Base-by-base conservation (phyloP, 2,113 vertebrate genomes). In the Dascyllus trimaculatus region DNA sequence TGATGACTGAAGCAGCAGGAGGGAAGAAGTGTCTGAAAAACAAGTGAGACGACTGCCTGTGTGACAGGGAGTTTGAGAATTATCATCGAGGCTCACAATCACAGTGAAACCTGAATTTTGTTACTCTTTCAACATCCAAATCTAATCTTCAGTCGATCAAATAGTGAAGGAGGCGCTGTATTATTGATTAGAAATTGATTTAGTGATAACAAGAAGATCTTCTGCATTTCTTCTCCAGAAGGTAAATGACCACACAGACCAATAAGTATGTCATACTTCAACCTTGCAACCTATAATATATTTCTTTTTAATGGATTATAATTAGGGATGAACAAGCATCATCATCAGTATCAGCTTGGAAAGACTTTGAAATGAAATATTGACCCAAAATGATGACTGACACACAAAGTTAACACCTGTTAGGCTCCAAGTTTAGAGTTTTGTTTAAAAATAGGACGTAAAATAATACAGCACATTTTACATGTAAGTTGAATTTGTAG, bases 21-120 rank as follows among this genome's bases (percentile, higher is more conserved):
- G 19, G 14, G 48, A 66, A 78, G 15, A 49, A 21, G 40, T 22
- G 29, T 49, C 54, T 46, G 1, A 19, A 43, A 71, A 38, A 65
- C 43, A 54, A 45, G 75, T 13, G 5, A 22, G 17, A 43, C 14
- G 13, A 62, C 73, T 32, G 32, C 6, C 10, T 6, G 1, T 21
- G 1, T 11, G 4, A 51, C 1, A 5, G 17, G 15, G 17, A 38
- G 26, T 19, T 59, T 43, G 32, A 70, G 9, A 4, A 22, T 10
- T 35, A 2, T 17, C 38, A 14, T 5, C 17, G 15, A 48, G 17
- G 29, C 22, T 51, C 7, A 0, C 21, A 18, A 59, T 24, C 17
- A 19, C 64, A 18, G 15, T 59, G 2, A 73, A 43, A 51, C 10
- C 18, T 9, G 5, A 52, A 24, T 51, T 8, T 13, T 40, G 24